Conservation (phyloP, 2,888 invertebrate species). For the Rhaphigaster nebulosa region DNA sequence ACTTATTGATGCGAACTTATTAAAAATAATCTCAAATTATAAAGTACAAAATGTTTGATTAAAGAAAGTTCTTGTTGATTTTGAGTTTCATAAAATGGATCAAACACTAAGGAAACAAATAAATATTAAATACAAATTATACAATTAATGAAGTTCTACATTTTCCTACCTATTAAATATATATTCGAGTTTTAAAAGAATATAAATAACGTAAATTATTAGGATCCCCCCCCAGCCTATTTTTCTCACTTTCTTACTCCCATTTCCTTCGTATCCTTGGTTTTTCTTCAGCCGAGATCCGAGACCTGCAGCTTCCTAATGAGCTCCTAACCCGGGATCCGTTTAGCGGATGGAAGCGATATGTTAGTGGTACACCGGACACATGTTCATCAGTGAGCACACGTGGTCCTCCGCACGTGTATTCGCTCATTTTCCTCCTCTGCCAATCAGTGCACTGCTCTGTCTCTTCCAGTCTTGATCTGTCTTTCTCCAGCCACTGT, state of each 20-base stretch:
- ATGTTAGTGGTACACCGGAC: not conserved
- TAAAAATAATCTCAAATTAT: no score
- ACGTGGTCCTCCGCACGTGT: conserved; percentile 34
- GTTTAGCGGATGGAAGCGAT: conserved; percentile 47
- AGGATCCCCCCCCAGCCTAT: no score
- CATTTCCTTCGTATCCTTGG: not conserved
- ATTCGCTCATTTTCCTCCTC: conserved; percentile 50
- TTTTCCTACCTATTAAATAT: no score
- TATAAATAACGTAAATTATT: no score
- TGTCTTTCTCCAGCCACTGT: not conserved
- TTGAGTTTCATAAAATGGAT: no score
- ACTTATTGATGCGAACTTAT: no score
- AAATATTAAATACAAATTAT: no score
- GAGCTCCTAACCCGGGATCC: conserved; percentile 14
- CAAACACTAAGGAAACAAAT: no score
- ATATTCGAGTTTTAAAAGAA: no score
- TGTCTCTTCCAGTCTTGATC: conserved; percentile 2
- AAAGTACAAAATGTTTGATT: no score
- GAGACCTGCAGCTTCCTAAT: not conserved
- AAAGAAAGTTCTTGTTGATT: no score
- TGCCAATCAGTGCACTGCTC: conserved; percentile 33
- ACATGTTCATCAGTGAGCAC: conserved; percentile 41
- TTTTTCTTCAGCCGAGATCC: not conserved
- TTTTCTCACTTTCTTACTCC: not conserved
- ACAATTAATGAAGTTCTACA: no score